phyloP scores from a whole-genome alignment of 2,113 vertebrate species.

The Oreochromis aureus region DNA sequence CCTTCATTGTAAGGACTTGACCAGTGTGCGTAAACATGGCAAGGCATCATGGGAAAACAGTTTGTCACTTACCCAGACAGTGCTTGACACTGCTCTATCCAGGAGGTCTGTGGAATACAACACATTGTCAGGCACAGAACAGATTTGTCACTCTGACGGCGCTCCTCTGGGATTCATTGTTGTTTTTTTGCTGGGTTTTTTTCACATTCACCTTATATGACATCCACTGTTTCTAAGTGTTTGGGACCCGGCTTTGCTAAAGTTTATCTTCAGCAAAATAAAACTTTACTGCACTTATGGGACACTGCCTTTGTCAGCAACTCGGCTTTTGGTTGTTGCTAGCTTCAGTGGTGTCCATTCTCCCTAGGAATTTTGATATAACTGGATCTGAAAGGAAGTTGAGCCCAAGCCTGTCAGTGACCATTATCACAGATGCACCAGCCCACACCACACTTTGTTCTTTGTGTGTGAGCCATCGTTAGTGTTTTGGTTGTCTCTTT shows the following conservation, averaged over 20 bases:
- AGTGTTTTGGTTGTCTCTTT: neutral
- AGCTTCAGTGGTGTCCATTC: neutral
- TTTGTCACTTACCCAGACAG: conserved; percentile 60
- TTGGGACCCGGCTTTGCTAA: neutral
- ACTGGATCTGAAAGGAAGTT: neutral
- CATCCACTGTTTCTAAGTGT: neutral
- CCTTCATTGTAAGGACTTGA: conserved; percentile 4
- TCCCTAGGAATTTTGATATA: neutral
- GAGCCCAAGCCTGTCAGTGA: neutral
- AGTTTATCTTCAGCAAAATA: neutral
- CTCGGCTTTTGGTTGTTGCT: neutral
- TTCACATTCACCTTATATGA: neutral
- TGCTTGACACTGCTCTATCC: conserved; percentile 36
- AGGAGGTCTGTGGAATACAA: conserved; percentile 37
- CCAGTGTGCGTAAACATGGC: conserved; percentile 39
- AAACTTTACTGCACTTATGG: neutral
- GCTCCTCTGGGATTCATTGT: conserved; percentile 27
- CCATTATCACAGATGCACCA: neutral
- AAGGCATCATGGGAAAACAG: conserved; percentile 50
- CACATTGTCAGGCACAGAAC: conserved; percentile 37
- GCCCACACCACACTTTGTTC: neutral
- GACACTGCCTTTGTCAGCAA: neutral
- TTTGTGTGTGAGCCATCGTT: neutral
- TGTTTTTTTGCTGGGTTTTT: neutral
- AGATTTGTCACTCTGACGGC: conserved; percentile 32